Evolutionary conservation across 2,113 vertebrate genomes (phyloP).

Genomic region (Misgurnus anguillicaudatus): DNA sequence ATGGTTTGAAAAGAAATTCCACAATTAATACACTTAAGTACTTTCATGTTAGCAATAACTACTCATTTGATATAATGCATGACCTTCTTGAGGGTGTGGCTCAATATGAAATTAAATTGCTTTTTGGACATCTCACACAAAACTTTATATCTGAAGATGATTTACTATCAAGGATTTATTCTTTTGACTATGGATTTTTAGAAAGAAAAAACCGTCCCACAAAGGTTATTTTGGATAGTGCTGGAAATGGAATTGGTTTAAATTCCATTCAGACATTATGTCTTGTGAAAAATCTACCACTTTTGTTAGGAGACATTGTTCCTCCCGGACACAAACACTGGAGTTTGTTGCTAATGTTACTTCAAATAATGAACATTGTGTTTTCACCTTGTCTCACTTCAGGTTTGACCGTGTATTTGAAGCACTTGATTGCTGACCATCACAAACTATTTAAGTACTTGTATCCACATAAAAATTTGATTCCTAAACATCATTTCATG

Average conservation of each 20-base stretch:
- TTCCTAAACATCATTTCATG: slow-evolving; percentile 30
- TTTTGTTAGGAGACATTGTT: slow-evolving; percentile 51
- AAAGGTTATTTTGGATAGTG: slow-evolving; percentile 45
- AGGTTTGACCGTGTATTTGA: slow-evolving; percentile 43
- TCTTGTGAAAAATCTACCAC: slow-evolving; percentile 41
- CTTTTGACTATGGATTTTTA: slow-evolving; percentile 50
- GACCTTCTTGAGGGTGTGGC: slow-evolving; percentile 41
- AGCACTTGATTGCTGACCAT: slow-evolving; percentile 44
- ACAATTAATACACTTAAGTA: not conserved
- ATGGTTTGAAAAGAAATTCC: slow-evolving; percentile 24
- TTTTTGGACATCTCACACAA: slow-evolving; percentile 52
- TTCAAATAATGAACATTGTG: slow-evolving; percentile 48
- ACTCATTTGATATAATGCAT: slow-evolving; percentile 48
- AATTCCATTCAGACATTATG: slow-evolving; percentile 47
- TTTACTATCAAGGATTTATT: slow-evolving; percentile 46
- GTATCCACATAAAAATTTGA: slow-evolving; percentile 20
- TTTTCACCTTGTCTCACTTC: slow-evolving; percentile 43
- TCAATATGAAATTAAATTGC: slow-evolving; percentile 48
- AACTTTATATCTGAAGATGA: slow-evolving; percentile 45
- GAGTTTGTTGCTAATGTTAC: slow-evolving; percentile 19
- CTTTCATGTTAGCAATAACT: slow-evolving; percentile 26
- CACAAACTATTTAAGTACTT: slow-evolving; percentile 37
- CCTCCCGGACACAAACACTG: not conserved
- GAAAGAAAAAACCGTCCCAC: slow-evolving; percentile 53
- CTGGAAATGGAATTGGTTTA: slow-evolving; percentile 44